These are phyloP conservation scores for Lordiphosa mommai DNA, from an alignment of 1,140 invertebrate genomes.

Conservation along the genomic window DNA sequence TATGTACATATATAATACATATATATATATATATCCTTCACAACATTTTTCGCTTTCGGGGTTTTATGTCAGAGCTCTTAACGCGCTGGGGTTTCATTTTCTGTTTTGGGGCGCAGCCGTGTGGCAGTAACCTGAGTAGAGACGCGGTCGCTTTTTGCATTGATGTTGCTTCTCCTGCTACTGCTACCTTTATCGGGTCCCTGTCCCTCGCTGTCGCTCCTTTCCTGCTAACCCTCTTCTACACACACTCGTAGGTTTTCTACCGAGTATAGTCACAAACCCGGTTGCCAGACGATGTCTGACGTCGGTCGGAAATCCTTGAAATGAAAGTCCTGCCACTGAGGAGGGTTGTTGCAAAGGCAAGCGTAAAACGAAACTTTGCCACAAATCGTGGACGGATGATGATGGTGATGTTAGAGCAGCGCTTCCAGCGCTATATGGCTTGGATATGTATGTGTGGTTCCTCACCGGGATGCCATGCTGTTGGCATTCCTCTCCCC, in stretches of 20 bases:
- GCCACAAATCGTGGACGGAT: constrained; percentile 40
- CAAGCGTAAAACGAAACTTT: constrained; percentile 64
- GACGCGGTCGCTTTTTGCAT: constrained; percentile 40
- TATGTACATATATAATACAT: constrained; percentile 19
- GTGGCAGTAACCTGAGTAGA: constrained; percentile 63
- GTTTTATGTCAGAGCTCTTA: constrained; percentile 54
- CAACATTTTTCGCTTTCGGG: constrained; percentile 42
- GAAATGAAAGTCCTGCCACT: constrained; percentile 63
- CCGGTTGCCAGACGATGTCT: constrained; percentile 31
- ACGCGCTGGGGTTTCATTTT: constrained; percentile 52
- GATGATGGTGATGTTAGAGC: constrained; percentile 38
- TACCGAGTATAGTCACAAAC: constrained; percentile 42
- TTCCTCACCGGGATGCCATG: constrained; percentile 49
- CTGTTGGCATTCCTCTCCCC: constrained; percentile 24
- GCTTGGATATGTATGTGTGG: constrained; percentile 11
- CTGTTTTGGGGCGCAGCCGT: constrained; percentile 43
- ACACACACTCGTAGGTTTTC: constrained; percentile 67
- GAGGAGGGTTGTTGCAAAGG: constrained; percentile 34
- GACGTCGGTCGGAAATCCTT: constrained; percentile 74
- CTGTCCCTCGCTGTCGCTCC: background rate
- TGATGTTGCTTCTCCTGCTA: constrained; percentile 57
- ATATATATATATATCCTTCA: constrained; percentile 40
- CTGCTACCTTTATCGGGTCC: constrained; percentile 20
- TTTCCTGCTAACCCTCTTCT: constrained; percentile 31
- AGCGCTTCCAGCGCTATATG: constrained; percentile 50